phyloP scores from a whole-genome alignment of 1,140 invertebrate genomes.

The Scaptomyza hsui region DNA sequence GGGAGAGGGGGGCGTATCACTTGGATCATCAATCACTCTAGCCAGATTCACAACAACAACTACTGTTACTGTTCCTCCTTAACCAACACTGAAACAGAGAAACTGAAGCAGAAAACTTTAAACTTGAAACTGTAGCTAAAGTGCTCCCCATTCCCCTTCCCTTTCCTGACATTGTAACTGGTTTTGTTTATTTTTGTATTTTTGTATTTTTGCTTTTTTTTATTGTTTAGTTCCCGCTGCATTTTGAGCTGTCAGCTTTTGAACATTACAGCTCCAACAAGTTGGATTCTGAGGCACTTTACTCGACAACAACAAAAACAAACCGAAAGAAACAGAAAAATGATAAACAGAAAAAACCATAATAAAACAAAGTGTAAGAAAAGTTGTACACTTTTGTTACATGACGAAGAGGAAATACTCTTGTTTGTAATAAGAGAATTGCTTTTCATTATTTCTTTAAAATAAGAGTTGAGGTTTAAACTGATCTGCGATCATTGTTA shows the following conservation, averaged over 20 bases:
- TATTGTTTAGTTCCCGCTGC: slow-evolving; percentile 25
- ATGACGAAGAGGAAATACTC: no score
- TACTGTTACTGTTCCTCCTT: slow-evolving; percentile 28
- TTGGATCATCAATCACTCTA: slow-evolving; percentile 34
- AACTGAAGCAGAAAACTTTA: no score
- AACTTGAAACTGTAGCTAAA: neutral
- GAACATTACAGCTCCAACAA: neutral
- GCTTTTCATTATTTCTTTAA: no score
- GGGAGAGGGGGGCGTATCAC: slow-evolving; percentile 12
- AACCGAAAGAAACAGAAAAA: slow-evolving; percentile 9
- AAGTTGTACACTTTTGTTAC: no score
- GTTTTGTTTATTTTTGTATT: slow-evolving; percentile 20
- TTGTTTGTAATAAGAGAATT: no score
- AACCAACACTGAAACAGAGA: neutral
- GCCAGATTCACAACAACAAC: neutral
- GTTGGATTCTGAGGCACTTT: slow-evolving; percentile 18
- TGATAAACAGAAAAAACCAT: slow-evolving; percentile 4
- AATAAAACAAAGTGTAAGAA: slow-evolving; percentile 1
- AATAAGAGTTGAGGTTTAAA: no score
- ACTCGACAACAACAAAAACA: slow-evolving; percentile 5
- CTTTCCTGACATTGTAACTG: slow-evolving; percentile 36
- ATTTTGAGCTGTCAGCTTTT: slow-evolving; percentile 25
- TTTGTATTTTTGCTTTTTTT: no score
- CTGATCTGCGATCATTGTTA: no score
- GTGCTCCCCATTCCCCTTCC: neutral